phyloP scores from a whole-genome alignment of 1,140 invertebrate genomes.

The Lepidurus packardi region DNA sequence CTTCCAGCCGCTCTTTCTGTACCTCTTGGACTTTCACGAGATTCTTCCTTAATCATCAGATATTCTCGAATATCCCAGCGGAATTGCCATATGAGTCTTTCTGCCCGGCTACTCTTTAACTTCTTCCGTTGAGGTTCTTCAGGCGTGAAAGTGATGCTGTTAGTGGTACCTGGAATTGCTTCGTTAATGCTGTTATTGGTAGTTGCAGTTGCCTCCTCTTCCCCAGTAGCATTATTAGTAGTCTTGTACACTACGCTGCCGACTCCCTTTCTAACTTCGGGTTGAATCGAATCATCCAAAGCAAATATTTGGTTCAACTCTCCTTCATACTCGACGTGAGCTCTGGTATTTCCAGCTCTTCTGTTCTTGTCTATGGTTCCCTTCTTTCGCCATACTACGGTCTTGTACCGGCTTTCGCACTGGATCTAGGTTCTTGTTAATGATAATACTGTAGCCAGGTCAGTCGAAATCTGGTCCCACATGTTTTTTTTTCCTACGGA shows the following conservation, averaged over 20 bases:
- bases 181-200: not conserved
- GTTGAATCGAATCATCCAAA: not conserved
- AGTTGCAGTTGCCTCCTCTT: not conserved
- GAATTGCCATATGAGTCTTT: not conserved
- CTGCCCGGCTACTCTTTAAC: not conserved
- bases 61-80: not conserved
- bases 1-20: not conserved
- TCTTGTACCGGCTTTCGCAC: not conserved
- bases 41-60: not conserved
- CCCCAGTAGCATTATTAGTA: not conserved
- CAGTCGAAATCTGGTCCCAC: not conserved
- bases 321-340: not conserved
- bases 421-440: not conserved
- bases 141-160: not conserved
- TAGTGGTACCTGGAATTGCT: too few relatives aligned
- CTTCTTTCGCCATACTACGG: not conserved
- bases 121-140: not conserved
- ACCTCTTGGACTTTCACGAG: not conserved
- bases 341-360: not conserved
- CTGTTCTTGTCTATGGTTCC: not conserved
- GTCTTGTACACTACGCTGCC: not conserved
- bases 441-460: not conserved
- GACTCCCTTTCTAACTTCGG: not conserved
- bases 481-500: not conserved
- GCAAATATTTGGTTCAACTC: not conserved